Conservation (phyloP, 2,113 vertebrate species). For the Corythornis vintsioides region DNA sequence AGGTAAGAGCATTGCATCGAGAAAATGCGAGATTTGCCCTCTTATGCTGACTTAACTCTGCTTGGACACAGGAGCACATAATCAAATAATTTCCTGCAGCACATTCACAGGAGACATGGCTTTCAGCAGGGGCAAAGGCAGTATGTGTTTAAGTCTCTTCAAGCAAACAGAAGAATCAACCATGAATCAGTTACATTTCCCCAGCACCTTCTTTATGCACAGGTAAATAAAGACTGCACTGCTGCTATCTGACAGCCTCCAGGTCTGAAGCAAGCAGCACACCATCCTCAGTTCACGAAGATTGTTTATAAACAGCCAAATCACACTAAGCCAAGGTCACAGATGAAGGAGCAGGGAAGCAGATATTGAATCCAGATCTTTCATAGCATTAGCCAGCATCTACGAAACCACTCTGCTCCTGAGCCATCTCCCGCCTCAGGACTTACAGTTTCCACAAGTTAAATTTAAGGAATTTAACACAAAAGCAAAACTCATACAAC, state of each 20-base stretch:
- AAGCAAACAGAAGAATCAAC: neutral
- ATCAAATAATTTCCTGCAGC: neutral
- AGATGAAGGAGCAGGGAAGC: accelerated
- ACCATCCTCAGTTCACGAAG: accelerated
- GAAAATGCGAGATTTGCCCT: neutral
- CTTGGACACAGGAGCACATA: neutral
- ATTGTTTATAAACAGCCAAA: neutral
- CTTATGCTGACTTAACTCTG: neutral
- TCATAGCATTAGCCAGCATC: neutral
- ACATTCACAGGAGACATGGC: accelerated
- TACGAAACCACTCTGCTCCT: neutral
- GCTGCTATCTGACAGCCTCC: too few relatives aligned
- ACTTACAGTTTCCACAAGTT: neutral
- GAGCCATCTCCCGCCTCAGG: neutral
- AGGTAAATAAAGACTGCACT: neutral
- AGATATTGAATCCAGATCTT: neutral
- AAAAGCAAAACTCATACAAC: neutral
- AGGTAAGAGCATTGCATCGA: neutral
- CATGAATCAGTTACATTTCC: neutral
- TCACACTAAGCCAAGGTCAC: neutral
- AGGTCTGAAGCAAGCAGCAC: neutral
- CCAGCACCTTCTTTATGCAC: neutral
- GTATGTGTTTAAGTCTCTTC: neutral
- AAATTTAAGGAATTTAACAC: neutral
- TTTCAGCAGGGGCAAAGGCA: neutral